Evolutionary conservation across 2,888 invertebrate genomes (phyloP).

Genomic region (Caenorhabditis becei): DNA sequence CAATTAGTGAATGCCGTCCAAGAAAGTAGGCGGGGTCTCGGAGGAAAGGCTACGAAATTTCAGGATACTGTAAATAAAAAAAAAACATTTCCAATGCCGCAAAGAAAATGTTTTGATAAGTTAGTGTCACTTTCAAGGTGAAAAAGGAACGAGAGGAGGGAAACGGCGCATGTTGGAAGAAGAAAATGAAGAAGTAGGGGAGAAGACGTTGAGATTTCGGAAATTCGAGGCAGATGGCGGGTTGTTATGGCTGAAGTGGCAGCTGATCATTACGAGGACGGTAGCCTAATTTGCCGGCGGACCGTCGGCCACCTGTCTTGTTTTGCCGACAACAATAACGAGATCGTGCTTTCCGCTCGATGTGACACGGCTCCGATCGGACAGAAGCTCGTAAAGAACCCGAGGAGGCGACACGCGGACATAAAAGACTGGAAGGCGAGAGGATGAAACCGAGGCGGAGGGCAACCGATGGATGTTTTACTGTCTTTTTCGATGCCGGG

Average conservation of each 20-base stretch:
- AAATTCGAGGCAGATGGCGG: conserved; percentile 46
- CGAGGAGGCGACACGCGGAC: conserved; percentile 16
- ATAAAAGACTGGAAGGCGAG: conserved; percentile 34
- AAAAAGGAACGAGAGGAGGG: not conserved
- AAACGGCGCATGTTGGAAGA: conserved; percentile 21
- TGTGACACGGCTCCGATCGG: conserved; percentile 34
- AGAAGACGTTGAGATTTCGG: conserved; percentile 35
- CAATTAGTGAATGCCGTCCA: too few species aligned
- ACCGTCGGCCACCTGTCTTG: conserved; percentile 51
- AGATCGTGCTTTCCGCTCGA: conserved; percentile 45
- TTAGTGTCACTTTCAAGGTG: not conserved
- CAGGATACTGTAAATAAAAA: not conserved
- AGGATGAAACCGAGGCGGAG: conserved; percentile 19
- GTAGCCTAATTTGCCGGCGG: conserved; percentile 51
- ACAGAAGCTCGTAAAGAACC: conserved; percentile 54
- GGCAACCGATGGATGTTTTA: conserved; percentile 42
- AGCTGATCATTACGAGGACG: conserved; percentile 39
- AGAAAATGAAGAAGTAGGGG: not conserved
- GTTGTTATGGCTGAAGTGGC: conserved; percentile 51
- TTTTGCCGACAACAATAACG: conserved; percentile 18
- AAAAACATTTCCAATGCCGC: not conserved
- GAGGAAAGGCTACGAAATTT: too few species aligned
- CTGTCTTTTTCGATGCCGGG: conserved; percentile 37
- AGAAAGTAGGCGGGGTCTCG: too few species aligned
- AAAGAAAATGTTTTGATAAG: conserved; percentile 6